Conservation (phyloP, 1,140 invertebrate species). For the Ephestia elutella region DNA sequence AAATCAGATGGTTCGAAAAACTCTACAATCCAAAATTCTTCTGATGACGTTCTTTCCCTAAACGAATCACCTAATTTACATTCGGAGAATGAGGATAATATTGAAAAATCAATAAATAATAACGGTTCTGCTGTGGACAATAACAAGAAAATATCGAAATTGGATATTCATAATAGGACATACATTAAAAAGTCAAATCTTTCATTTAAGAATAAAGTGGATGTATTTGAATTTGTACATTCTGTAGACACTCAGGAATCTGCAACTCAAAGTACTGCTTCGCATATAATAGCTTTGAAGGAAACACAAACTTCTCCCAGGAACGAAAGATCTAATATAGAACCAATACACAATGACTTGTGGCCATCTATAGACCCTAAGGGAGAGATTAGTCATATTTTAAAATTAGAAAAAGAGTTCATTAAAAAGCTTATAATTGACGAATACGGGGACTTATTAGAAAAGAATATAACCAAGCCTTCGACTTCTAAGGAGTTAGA, state of each 20-base stretch:
- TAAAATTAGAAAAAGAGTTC: constrained; percentile 61
- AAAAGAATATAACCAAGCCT: constrained; percentile 52
- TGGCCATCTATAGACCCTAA: constrained; percentile 47
- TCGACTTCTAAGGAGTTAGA: constrained; percentile 43
- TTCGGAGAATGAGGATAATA: neutral
- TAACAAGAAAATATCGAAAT: constrained; percentile 1
- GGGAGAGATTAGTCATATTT: constrained; percentile 48
- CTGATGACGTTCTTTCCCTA: neutral
- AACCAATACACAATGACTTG: constrained; percentile 58
- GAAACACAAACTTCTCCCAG: constrained; percentile 68
- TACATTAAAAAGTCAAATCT: constrained; percentile 47
- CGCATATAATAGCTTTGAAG: constrained; percentile 49
- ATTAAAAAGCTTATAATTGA: constrained; percentile 63
- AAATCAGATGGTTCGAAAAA: constrained; percentile 29
- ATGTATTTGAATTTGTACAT: constrained; percentile 67
- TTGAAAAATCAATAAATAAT: neutral
- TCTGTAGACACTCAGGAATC: constrained; percentile 58
- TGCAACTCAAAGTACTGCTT: constrained; percentile 53
- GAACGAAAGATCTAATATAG: constrained; percentile 39
- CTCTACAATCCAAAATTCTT: constrained; percentile 13
- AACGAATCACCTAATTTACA: neutral
- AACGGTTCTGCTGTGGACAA: neutral
- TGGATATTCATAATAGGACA: constrained; percentile 28
- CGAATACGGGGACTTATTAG: constrained; percentile 55
- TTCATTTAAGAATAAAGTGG: constrained; percentile 59